Evolutionary conservation across 1,140 invertebrate genomes (phyloP).

Genomic region (Temnothorax nylanderi): DNA sequence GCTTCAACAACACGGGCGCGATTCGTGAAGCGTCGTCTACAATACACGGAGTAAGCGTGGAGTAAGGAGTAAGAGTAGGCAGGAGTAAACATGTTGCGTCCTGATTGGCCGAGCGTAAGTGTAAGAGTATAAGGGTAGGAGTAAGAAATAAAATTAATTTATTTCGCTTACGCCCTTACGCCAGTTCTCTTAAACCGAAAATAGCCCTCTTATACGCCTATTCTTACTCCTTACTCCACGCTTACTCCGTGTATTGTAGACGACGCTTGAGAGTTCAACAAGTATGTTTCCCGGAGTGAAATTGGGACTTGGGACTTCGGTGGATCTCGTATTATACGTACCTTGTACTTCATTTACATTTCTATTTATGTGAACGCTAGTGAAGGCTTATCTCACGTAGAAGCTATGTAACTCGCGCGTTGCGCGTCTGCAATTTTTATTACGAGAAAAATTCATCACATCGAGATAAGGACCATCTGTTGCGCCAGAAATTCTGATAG

Average conservation of each 20-base stretch:
- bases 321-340: not conserved
- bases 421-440: not conserved
- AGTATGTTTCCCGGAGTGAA: constrained; percentile 31
- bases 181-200: too few species aligned
- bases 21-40: constrained; percentile 25
- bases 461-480: constrained; percentile 46
- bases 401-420: not conserved
- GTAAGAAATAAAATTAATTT: too few species aligned
- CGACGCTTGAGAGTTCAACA: not conserved
- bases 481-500: constrained; percentile 35
- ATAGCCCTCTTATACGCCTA: too few species aligned
- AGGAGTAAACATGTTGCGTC: too few species aligned
- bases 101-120: too few species aligned
- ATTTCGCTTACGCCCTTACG: too few species aligned
- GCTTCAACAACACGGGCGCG: constrained; percentile 1
- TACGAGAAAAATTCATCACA: constrained; percentile 12
- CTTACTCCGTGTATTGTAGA: too few species aligned
- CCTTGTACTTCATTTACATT: constrained; percentile 60
- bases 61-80: too few species aligned
- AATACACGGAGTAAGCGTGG: not conserved
- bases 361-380: constrained; percentile 37
- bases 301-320: constrained; percentile 33
- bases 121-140: too few species aligned
- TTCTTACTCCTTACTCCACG: too few species aligned
- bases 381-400: not conserved